These are phyloP conservation scores for Patiria miniata DNA, from an alignment of 35 echinoderm and acorn worm species.

Conservation along the genomic window DNA sequence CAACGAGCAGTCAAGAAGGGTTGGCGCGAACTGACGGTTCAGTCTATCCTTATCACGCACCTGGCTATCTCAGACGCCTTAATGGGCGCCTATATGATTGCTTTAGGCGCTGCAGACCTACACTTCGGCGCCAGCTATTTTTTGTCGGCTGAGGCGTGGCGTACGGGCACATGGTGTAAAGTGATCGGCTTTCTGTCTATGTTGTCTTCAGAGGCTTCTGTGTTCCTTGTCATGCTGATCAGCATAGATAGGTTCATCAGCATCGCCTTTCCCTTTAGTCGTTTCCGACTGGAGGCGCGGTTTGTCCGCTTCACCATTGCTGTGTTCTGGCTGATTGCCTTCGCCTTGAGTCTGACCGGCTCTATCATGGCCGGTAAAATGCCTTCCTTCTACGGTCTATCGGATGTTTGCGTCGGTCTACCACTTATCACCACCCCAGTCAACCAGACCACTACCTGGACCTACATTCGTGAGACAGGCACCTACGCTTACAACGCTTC, in stretches of 20 bases:
- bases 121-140: slow-evolving; percentile 61
- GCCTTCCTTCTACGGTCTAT: slow-evolving; percentile 54
- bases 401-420: slow-evolving; percentile 69
- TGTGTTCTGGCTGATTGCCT: slow-evolving; percentile 54
- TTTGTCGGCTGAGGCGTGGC: slow-evolving; percentile 50
- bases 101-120: slow-evolving; percentile 51
- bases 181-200: slow-evolving; percentile 64
- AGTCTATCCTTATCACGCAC: slow-evolving; percentile 52
- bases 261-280: slow-evolving; percentile 75
- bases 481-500: background rate
- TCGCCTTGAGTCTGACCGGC: slow-evolving; percentile 46
- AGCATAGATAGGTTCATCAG: slow-evolving; percentile 75
- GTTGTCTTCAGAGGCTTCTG: slow-evolving; percentile 71
- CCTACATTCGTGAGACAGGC: slow-evolving; percentile 37
- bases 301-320: slow-evolving; percentile 9
- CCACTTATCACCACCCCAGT: slow-evolving; percentile 51
- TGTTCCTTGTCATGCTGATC: slow-evolving; percentile 72
- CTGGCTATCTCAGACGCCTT: slow-evolving; percentile 72
- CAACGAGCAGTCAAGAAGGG: background rate
- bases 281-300: slow-evolving; percentile 42
- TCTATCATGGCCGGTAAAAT: background rate
- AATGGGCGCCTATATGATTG: slow-evolving; percentile 80
- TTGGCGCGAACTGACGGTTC: slow-evolving; percentile 29
- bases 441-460: slow-evolving; percentile 41
- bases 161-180: slow-evolving; percentile 43